phyloP scores from a whole-genome alignment of 2,113 vertebrate species.

The Cynopterus brachyotis region DNA sequence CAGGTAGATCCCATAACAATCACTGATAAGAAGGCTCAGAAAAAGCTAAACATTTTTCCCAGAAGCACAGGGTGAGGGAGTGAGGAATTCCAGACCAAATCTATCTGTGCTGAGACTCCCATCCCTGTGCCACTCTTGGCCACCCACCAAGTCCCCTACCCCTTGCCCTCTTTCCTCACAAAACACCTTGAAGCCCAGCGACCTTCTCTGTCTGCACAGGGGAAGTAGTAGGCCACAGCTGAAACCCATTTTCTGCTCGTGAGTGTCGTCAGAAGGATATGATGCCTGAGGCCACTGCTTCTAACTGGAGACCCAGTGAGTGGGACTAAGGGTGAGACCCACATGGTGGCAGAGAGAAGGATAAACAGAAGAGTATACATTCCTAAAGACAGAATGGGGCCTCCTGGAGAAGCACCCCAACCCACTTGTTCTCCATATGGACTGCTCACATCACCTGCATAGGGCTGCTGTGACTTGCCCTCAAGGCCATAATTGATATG shows the following conservation, averaged over 20 bases:
- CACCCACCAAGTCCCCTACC: neutral
- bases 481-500: too few relatives aligned
- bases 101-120: neutral
- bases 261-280: rapidly evolving
- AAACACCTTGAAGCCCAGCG: neutral
- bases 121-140: neutral
- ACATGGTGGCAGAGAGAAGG: neutral
- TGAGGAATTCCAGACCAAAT: neutral
- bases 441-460: too few relatives aligned
- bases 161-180: neutral
- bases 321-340: neutral
- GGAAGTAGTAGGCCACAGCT: neutral
- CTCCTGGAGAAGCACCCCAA: rapidly evolving
- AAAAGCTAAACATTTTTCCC: neutral
- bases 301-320: neutral
- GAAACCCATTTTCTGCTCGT: neutral
- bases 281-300: neutral
- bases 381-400: neutral
- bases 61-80: neutral
- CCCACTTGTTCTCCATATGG: neutral
- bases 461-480: neutral
- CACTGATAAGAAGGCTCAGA: neutral
- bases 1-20: neutral
- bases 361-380: too few relatives aligned
- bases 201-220: neutral